Percentiles rank a stretch among this genome's conserved stretches.
Conservation (phyloP, 2,888 invertebrate species). For the Leucophenga montana region DNA sequence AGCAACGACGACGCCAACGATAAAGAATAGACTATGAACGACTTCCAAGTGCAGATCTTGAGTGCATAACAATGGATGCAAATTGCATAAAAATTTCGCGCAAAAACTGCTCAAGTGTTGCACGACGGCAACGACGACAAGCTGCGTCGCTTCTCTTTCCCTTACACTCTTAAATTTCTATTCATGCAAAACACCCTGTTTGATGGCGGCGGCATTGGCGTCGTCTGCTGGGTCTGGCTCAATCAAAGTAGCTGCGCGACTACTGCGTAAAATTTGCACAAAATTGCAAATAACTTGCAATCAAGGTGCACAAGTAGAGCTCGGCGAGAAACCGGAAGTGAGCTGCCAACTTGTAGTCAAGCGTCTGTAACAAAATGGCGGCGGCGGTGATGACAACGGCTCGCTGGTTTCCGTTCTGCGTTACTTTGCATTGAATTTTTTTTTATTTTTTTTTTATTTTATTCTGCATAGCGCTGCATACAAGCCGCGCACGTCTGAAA, state of each 20-base stretch:
- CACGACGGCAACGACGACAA: conserved; percentile 29
- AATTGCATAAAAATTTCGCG: conserved; percentile 59
- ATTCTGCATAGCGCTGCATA: conserved; percentile 34
- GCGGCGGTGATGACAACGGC: conserved; percentile 31
- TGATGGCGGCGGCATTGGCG: not conserved
- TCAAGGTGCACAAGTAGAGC: conserved; percentile 58
- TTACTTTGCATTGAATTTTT: conserved; percentile 36
- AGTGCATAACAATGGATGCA: conserved; percentile 40
- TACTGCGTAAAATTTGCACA: conserved; percentile 50
- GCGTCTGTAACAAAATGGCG: conserved; percentile 24
- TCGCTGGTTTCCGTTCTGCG: conserved; percentile 22
- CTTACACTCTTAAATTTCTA: not conserved
- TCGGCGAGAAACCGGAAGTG: conserved; percentile 2
- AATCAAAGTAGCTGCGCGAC: conserved; percentile 15
- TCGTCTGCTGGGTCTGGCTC: conserved; percentile 30
- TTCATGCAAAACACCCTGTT: not conserved
- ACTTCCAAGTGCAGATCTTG: not conserved
- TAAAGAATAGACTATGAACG: not conserved
- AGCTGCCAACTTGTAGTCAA: conserved; percentile 1
- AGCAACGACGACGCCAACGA: not conserved
- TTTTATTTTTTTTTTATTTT: conserved; percentile 15
- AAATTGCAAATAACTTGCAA: conserved; percentile 69
- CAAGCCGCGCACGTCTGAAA: conserved; percentile 53
- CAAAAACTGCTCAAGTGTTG: conserved; percentile 58
- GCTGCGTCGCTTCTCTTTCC: not conserved